phyloP scores from a whole-genome alignment of 2,113 vertebrate genomes.

The Pristiophorus japonicus region DNA sequence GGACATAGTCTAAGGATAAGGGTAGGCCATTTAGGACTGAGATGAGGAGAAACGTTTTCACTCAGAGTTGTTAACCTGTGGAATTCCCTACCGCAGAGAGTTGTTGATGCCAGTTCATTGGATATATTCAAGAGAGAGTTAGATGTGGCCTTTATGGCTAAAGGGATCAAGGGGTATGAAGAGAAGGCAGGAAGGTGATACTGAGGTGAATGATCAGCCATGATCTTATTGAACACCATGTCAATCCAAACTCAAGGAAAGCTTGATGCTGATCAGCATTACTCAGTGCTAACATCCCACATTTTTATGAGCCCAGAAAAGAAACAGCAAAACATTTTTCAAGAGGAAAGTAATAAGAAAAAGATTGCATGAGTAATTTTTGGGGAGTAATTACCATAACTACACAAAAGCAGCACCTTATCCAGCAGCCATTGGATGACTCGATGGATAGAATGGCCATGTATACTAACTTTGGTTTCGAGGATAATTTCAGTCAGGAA shows the following conservation, averaged over 20 bases:
- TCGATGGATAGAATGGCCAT: background rate
- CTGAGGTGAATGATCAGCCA: no score
- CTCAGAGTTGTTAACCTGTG: no score
- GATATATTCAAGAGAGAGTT: no score
- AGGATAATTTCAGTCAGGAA: background rate
- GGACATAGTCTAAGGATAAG: no score
- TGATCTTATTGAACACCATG: no score
- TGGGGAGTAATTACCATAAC: background rate
- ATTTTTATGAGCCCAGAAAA: background rate
- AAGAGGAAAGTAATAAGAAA: background rate
- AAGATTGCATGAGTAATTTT: background rate
- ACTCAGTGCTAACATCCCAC: background rate
- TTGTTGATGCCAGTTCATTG: no score
- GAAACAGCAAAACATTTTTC: background rate
- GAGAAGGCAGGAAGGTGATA: no score
- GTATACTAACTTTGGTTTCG: background rate
- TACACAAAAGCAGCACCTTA: background rate
- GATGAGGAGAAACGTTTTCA: no score
- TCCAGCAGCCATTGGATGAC: background rate
- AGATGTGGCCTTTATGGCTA: no score
- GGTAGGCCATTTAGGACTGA: no score
- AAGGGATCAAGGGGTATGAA: no score
- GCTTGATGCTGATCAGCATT: background rate
- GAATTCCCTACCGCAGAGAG: no score
- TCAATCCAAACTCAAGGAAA: background rate